These are phyloP conservation scores for Atractosteus spatula DNA, from an alignment of 2,113 vertebrate species.

Conservation along the genomic window DNA sequence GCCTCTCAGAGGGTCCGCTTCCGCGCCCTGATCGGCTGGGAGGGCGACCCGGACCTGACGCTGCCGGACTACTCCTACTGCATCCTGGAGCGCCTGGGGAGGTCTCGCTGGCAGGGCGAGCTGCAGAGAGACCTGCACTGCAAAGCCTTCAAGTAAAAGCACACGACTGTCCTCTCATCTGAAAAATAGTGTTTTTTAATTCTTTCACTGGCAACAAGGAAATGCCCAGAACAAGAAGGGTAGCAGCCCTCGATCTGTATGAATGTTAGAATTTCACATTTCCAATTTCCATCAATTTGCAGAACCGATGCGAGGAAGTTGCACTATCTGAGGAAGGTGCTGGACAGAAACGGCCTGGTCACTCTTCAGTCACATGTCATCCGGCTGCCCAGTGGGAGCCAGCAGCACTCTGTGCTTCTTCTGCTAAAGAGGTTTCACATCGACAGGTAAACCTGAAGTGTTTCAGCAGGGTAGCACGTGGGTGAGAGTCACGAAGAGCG, in stretches of 20 bases:
- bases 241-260: neutral
- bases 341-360: constrained; percentile 82
- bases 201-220: no score
- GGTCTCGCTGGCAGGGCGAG: constrained; percentile 92
- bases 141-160: constrained; percentile 77
- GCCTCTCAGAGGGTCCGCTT: constrained; percentile 80
- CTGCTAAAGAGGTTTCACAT: constrained; percentile 87
- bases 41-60: constrained; percentile 84
- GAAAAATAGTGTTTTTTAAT: no score
- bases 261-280: neutral
- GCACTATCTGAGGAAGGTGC: constrained; percentile 83
- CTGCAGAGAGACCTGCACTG: constrained; percentile 88
- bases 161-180: neutral
- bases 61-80: constrained; percentile 86
- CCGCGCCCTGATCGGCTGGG: constrained; percentile 75
- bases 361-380: constrained; percentile 84
- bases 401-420: constrained; percentile 88
- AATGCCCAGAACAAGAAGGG: neutral
- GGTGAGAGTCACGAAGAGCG: no score
- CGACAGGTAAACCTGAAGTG: constrained; percentile 69
- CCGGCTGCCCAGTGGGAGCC: constrained; percentile 67
- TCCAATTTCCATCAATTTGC: neutral
- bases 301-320: constrained; percentile 91
- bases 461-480: no score
- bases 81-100: constrained; percentile 86